Evolutionary conservation across 2,797 vertebrate genomes (phyloP), one percentile per base, ranked within the genome.

Genomic region (Danio jaintianensis): DNA sequence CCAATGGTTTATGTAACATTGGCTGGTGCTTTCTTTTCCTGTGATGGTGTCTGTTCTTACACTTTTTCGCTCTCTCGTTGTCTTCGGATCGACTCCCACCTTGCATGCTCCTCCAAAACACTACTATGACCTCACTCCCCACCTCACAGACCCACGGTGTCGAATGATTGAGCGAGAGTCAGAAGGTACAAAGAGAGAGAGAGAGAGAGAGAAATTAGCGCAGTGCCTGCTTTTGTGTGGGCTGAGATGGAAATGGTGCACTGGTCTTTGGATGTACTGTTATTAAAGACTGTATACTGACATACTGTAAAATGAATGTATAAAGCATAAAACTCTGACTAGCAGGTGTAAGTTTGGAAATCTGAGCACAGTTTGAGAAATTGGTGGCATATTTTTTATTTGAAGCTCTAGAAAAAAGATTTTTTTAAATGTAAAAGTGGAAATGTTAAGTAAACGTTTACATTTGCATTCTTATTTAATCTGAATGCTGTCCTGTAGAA

Each of bases 161-260:
- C 59, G 56, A 53, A 38, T 62, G 55, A 61, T 22, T 11, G 63
- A 50, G 61, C 52, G 42, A 75, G 59, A 71, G 38, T 58, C 18
- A 78, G 69, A 61, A 80, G 79, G 45, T 11, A 56, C 1, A 36
- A 36, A 64, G 52, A 75, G 61, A 69, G 29, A 74, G 55, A 64
- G 62, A 64, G 62, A 76, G 69, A 55, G 40, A 6, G 72, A 58
- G 71, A 43, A 62, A 74, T 77, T 77, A 91, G 91, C 91, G 89
- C 90, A 90, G 90, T 91, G 90, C 89, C 87, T 92, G 82, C 64
- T 68, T 78, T 29, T 81, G 79, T 55, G 83, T 84, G 77, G 83
- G 75, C 20, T 20, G 83, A 81, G 63, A 72, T 66, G n/a, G 50
- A 79, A 78, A 78, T 47, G 36, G 40, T 68, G 72, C 47, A 48